Evolutionary conservation across 2,113 vertebrate species (phyloP).

Genomic region (Dryoscopus gambensis): DNA sequence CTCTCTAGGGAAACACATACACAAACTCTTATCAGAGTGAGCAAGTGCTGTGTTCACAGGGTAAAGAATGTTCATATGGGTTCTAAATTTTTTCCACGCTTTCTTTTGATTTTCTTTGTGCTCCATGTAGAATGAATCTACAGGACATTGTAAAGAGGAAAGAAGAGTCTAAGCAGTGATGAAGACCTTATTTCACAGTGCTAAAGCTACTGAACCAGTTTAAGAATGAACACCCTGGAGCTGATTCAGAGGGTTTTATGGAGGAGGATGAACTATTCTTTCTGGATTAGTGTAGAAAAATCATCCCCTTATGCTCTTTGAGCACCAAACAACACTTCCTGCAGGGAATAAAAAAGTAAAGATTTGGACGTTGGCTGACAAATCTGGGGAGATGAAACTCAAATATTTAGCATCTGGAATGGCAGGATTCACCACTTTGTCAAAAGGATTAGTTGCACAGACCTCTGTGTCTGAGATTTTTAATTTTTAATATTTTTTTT

Average conservation of each 20-base stretch:
- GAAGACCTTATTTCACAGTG: background rate
- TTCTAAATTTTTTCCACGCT: background rate
- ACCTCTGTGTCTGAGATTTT: background rate
- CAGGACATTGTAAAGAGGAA: background rate
- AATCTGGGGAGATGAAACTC: background rate
- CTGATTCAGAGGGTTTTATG: background rate
- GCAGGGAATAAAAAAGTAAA: background rate
- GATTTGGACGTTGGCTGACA: background rate
- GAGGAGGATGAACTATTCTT: background rate
- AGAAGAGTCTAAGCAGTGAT: background rate
- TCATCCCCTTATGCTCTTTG: background rate
- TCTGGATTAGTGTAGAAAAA: background rate
- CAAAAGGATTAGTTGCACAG: background rate
- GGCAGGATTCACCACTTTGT: background rate
- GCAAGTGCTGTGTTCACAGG: background rate
- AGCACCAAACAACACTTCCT: background rate
- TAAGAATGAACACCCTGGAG: background rate
- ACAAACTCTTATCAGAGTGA: background rate
- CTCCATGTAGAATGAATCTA: background rate
- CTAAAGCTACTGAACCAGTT: background rate
- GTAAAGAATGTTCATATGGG: background rate
- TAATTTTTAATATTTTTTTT: rapidly evolving
- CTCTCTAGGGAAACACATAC: background rate
- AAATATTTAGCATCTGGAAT: background rate
- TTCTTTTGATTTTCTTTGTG: background rate